A percentile compares a stretch with the other conserved stretches of the same genome.
phyloP scores from a whole-genome alignment of 2,797 vertebrate species.

The Lacerta bilineata region DNA sequence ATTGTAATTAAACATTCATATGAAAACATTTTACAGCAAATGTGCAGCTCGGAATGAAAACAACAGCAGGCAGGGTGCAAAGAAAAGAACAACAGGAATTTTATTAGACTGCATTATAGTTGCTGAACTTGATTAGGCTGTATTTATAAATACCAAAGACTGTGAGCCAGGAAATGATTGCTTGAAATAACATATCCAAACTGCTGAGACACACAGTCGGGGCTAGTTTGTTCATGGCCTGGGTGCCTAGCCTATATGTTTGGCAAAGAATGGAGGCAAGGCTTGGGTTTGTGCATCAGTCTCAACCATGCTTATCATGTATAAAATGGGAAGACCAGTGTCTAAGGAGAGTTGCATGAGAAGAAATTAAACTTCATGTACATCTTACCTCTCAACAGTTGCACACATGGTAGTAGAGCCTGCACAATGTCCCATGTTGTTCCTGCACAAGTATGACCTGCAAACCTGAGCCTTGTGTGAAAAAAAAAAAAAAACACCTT shows the following conservation, averaged over 20 bases:
- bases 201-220: background rate
- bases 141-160: background rate
- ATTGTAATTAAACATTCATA: constrained; percentile 17
- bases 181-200: constrained; percentile 7
- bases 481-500: too few species aligned
- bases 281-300: background rate
- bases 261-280: background rate
- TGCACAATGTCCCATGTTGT: background rate
- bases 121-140: background rate
- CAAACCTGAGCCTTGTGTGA: background rate
- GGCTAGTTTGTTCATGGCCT: background rate
- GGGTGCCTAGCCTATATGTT: background rate
- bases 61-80: background rate
- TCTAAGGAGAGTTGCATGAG: background rate
- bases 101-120: background rate
- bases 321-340: too few species aligned
- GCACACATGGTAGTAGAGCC: background rate
- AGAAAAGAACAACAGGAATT: background rate
- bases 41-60: background rate
- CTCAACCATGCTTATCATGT: background rate
- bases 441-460: background rate
- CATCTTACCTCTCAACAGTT: too few species aligned
- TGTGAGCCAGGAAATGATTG: background rate
- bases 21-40: background rate
- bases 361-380: background rate